Conservation (phyloP, 92 coral and sea anemone species). For the Micromussa lordhowensis region DNA sequence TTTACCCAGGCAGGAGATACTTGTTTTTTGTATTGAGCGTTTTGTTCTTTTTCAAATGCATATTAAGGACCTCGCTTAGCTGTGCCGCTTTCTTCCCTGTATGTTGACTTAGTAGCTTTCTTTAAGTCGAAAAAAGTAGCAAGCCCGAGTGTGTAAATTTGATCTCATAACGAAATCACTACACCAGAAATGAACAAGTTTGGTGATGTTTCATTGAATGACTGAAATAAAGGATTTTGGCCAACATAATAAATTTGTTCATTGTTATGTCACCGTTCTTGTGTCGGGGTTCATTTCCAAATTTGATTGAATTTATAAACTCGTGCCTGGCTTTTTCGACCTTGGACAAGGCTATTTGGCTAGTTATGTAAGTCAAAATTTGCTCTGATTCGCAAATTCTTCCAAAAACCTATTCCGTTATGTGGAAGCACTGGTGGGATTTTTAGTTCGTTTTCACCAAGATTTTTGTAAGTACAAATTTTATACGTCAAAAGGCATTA, state of each 20-base stretch:
- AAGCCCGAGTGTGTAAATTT: neutral
- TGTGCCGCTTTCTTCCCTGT: constrained; percentile 13
- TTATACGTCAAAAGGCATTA: constrained; percentile 81
- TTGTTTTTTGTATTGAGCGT: constrained; percentile 28
- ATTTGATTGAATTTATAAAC: neutral
- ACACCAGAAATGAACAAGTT: neutral
- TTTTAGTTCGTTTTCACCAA: constrained; percentile 61
- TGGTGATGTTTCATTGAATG: neutral
- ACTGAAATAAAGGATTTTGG: too few relatives aligned
- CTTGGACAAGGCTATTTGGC: constrained; percentile 4
- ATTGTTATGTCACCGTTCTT: neutral
- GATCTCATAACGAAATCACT: neutral
- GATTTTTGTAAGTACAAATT: constrained; percentile 83
- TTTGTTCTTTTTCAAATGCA: constrained; percentile 12
- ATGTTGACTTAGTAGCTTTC: neutral
- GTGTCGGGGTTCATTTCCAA: neutral
- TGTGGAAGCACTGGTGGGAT: constrained; percentile 53
- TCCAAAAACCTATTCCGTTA: constrained; percentile 23
- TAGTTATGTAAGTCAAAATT: constrained; percentile 10
- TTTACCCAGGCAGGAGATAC: neutral
- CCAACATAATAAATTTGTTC: neutral
- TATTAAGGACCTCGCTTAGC: neutral
- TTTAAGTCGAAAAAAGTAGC: neutral
- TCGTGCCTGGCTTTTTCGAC: neutral
- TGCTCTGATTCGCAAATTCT: constrained; percentile 35